These are phyloP conservation scores for Muricea muricata DNA, from an alignment of 92 coral and sea anemone species.

Conservation along the genomic window DNA sequence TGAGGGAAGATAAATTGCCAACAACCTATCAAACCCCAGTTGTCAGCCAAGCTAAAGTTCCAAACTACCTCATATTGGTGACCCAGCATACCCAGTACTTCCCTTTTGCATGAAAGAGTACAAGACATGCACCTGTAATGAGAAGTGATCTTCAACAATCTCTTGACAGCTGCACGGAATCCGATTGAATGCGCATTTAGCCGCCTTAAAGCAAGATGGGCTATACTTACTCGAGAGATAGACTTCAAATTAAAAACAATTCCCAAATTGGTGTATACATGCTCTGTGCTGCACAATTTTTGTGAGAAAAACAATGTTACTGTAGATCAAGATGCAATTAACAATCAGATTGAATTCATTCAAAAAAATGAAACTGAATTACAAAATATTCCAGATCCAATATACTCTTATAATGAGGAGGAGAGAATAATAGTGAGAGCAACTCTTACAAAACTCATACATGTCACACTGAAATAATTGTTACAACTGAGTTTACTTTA, in stretches of 20 bases:
- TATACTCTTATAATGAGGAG: slow-evolving; percentile 49
- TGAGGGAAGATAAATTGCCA: no score
- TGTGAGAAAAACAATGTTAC: slow-evolving; percentile 40
- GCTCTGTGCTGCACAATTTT: no score
- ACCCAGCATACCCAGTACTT: background rate
- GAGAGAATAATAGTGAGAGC: slow-evolving; percentile 53
- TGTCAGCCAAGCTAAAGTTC: background rate
- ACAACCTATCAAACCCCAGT: no score
- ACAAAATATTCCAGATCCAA: slow-evolving; percentile 55
- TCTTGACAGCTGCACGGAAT: slow-evolving; percentile 49
- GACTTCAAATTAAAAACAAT: background rate
- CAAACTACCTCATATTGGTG: background rate
- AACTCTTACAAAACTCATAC: slow-evolving; percentile 51
- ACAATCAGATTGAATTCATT: background rate
- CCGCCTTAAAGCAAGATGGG: slow-evolving; percentile 51
- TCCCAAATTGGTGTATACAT: slow-evolving; percentile 20
- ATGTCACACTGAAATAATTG: no score
- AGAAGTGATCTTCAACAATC: slow-evolving; percentile 49
- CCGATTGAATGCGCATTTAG: slow-evolving; percentile 24
- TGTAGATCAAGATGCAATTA: slow-evolving; percentile 41
- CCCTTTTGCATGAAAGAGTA: slow-evolving; percentile 66
- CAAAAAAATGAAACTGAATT: slow-evolving; percentile 39
- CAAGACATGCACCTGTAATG: slow-evolving; percentile 50
- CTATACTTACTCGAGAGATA: slow-evolving; percentile 47
- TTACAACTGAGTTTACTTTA: no score